Base-by-base conservation (phyloP, 2,113 vertebrate genomes). In the Gymnocephalus cernua region DNA sequence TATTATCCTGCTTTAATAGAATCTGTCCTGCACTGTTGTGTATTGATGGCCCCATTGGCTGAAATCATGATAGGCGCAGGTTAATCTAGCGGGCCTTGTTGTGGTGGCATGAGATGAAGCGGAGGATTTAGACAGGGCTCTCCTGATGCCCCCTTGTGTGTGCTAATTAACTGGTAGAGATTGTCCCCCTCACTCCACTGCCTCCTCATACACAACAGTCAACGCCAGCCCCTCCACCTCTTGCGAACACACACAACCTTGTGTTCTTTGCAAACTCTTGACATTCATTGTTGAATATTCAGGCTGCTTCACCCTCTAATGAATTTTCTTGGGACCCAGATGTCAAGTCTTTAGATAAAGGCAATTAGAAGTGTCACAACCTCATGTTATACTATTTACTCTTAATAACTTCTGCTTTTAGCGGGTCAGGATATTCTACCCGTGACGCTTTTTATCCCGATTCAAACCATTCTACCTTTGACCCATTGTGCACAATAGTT, bases 141-240 rank as follows among this genome's bases (percentile, higher is more conserved):
- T 82, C 64, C 61, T 72, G 41, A 79, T 91, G 89, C 84, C 83
- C 85, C 89, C 64, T 73, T 84, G 66, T 85, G 89, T 90, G 85
- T 87, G 83, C 90, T 95, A 93, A 95, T 95, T 93, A 95, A 92
- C 91, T 83, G 80, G 70, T 83, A 72, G 86, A 89, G 87, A 79
- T 90, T 90, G 83, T 84, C 80, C 86, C 85, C 70, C 64, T 71
- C 73, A 50, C 77, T 74, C 81, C 65, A 56, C 53, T 82, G 57
- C 65, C 65, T 74, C 64, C 63, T 10, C 65, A 57, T 68, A 79
- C 67, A 63, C 74, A 65, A n/a, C 74, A 35, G 27, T 67, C 74
- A 48, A 65, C 15, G 2, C 41, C 73, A 71, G 59, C 63, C 74
- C 68, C 63, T 77, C 29, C 59, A 74, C 87, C 71, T 41, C 80